Conservation (phyloP, 2,888 invertebrate genomes). For the Pristionchus exspectatus region DNA sequence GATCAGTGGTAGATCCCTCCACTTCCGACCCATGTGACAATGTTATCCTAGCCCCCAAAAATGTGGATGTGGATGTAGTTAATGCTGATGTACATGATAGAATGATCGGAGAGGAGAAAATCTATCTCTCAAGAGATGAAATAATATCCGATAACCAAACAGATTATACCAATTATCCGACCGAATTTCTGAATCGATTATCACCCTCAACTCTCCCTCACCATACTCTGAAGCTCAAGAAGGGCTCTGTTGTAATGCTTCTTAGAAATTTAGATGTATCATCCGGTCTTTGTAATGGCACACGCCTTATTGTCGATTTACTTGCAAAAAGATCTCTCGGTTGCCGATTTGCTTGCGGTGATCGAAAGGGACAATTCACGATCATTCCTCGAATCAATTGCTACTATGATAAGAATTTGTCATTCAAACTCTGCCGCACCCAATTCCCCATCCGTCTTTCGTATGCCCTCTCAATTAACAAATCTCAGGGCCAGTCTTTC, state of each 20-base stretch:
- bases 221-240: conserved; percentile 44
- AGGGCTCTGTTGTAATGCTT: not conserved
- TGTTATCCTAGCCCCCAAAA: not conserved
- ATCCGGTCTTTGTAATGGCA: conserved; percentile 4
- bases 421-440: not conserved
- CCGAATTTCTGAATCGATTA: conserved; percentile 54
- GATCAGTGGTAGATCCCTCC: not conserved
- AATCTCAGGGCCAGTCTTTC: too few relatives aligned
- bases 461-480: too few relatives aligned
- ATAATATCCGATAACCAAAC: not conserved
- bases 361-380: not conserved
- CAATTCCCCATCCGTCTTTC: too few relatives aligned
- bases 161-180: conserved; percentile 28
- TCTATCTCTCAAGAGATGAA: not conserved
- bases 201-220: conserved; percentile 57
- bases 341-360: conserved; percentile 1
- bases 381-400: not conserved
- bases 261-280: not conserved
- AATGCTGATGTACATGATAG: not conserved
- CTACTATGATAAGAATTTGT: not conserved
- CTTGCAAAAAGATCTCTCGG: not conserved
- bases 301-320: conserved; percentile 18
- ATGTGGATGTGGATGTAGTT: not conserved
- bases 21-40: not conserved
- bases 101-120: not conserved